A percentile compares a stretch with the other conserved stretches of the same genome.
These are phyloP conservation scores for Sebastes schlegelii DNA, from an alignment of 2,113 vertebrate genomes.

Conservation along the genomic window DNA sequence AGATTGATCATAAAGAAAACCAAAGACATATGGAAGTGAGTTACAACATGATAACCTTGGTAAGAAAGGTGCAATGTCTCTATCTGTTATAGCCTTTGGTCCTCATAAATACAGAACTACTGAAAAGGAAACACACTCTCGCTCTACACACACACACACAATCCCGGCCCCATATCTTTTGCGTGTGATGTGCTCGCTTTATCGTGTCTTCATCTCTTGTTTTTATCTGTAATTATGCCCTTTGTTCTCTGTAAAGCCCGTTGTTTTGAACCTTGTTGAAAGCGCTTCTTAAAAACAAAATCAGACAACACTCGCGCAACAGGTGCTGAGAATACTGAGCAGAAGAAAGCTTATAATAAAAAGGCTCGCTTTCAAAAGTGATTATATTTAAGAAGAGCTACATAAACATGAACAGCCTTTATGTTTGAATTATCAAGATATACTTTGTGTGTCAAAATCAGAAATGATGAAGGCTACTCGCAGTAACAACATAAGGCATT, in stretches of 20 bases:
- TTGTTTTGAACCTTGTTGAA: conserved; percentile 58
- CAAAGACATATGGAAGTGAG: neutral
- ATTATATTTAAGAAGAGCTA: conserved; percentile 1
- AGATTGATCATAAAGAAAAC: neutral
- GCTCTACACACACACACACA: neutral
- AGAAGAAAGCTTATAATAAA: conserved; percentile 3
- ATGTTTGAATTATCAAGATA: neutral
- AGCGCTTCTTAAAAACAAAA: conserved; percentile 39
- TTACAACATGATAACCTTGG: neutral
- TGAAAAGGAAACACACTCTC: neutral
- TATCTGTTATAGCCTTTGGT: neutral
- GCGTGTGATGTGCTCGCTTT: conserved; percentile 20
- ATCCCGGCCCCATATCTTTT: neutral
- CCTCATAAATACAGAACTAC: conserved; percentile 4
- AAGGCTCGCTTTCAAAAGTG: neutral
- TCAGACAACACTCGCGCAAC: neutral
- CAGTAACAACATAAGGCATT: neutral
- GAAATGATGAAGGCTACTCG: neutral
- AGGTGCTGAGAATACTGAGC: conserved; percentile 24
- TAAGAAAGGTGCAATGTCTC: neutral
- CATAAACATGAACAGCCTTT: conserved; percentile 16
- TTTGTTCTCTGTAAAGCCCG: conserved; percentile 53
- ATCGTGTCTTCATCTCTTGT: conserved; percentile 33
- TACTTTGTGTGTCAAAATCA: neutral
- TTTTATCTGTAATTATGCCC: conserved; percentile 60